These are phyloP conservation scores for Xiphydria camelus DNA, from an alignment of 2,888 invertebrate species.

Conservation along the genomic window DNA sequence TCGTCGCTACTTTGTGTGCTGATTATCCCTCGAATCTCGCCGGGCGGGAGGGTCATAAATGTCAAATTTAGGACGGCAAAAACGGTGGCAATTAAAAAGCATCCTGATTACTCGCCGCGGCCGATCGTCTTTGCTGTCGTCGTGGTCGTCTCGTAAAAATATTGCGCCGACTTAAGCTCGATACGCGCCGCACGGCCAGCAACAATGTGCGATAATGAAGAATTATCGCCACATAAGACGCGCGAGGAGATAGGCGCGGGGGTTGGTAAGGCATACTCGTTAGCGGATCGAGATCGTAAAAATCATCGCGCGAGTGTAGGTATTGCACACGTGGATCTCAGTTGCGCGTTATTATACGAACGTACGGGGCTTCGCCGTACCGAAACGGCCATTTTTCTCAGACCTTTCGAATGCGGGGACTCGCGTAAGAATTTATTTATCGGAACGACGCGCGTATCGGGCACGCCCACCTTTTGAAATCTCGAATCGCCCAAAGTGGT, in stretches of 20 bases:
- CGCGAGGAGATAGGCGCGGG: conserved; percentile 38
- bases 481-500: too few relatives aligned
- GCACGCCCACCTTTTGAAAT: too few relatives aligned
- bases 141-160: conserved; percentile 29
- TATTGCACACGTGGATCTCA: too few relatives aligned
- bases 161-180: conserved; percentile 10
- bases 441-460: too few relatives aligned
- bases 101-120: conserved; percentile 38
- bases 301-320: conserved; percentile 35
- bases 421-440: too few relatives aligned
- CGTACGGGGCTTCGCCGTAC: too few relatives aligned
- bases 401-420: too few relatives aligned
- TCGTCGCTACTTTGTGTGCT: not conserved
- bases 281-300: conserved; percentile 51
- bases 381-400: too few relatives aligned
- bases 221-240: conserved; percentile 55
- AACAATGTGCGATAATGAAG: conserved; percentile 58
- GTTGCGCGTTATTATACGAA: too few relatives aligned
- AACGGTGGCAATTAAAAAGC: conserved; percentile 45
- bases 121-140: too few relatives aligned
- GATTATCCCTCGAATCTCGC: not conserved
- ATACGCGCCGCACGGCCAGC: too few relatives aligned
- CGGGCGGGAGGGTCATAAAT: conserved; percentile 31
- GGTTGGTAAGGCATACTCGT: too few relatives aligned
- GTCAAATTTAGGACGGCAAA: conserved; percentile 36